Evolutionary conservation across 2,888 invertebrate species (phyloP), one percentile per base, ranked within the genome.

Genomic region (Argyresthia albistria): DNA sequence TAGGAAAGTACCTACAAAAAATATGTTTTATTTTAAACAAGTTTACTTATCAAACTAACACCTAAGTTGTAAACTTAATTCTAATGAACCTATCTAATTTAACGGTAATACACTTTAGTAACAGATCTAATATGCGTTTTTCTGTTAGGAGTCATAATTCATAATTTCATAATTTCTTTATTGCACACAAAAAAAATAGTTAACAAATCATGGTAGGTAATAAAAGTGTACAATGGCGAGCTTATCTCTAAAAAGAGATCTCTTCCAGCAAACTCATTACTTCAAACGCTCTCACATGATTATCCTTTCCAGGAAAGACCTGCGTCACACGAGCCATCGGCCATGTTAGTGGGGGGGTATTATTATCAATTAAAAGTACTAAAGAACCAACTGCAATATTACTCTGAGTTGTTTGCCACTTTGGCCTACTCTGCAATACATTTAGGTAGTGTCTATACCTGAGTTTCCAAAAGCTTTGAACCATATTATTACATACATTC

Each of bases 401-500:
- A 36, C 47, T 50, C 10, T 15, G 11, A 8, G n/a, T 43, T 4
- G 37, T 48, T n/a, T 50, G 36, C 56, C 56, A 54, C 37, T 56
- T 54, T 11, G 55, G n/a, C n/a, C n/a, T n/a, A n/a, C n/a, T n/a
- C n/a, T 56, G 54, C 11, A 55, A 50, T 11, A 50, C 35, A 12
- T 48, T 54, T 8, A 57, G 35, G 35, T 55, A 57, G 4, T 54
- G 16, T n/a, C 47, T 55, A 2, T 43, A 36, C 54, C 53, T 55
- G 10, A 42, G 4, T 49, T 53, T 55, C 51, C 54, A 55, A 53
- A 55, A 57, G 9, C 15, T 11, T 48, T 55, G 52, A 25, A 50
- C 49, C 1, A 57, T 43, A 25, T 45, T 36, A 25, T 47, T 57
- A 52, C 57, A 53, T 16, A 48, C 42, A 35, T 46, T n/a, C 54